These are phyloP conservation scores for Rhinoderma darwinii DNA, from an alignment of 2,113 vertebrate species.

Conservation along the genomic window DNA sequence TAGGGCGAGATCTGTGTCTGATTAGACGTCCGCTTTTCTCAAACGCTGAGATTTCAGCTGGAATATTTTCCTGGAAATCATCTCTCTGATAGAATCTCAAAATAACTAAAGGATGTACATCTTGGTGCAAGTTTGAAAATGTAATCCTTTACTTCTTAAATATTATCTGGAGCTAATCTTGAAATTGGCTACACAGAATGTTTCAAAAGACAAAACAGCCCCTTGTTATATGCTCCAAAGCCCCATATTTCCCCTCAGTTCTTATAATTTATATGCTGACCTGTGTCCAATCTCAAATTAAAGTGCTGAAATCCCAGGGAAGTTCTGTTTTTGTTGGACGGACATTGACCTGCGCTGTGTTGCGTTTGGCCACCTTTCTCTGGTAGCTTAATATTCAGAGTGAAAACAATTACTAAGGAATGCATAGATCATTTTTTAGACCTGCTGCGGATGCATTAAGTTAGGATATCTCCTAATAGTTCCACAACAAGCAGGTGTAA, in stretches of 20 bases:
- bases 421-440: background rate
- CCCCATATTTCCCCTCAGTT: background rate
- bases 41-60: background rate
- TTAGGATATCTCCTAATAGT: background rate
- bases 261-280: slow-evolving; percentile 8
- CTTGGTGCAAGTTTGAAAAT: background rate
- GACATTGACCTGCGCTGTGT: background rate
- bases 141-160: slow-evolving; percentile 12
- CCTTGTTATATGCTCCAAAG: background rate
- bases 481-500: background rate
- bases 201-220: background rate
- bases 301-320: background rate
- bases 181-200: slow-evolving; percentile 8
- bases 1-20: background rate
- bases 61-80: slow-evolving; percentile 25
- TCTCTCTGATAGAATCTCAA: slow-evolving; percentile 15
- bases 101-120: slow-evolving; percentile 24
- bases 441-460: background rate
- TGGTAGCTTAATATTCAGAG: slow-evolving; percentile 38
- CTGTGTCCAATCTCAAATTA: slow-evolving; percentile 26
- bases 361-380: background rate
- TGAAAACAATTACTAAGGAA: slow-evolving; percentile 47
- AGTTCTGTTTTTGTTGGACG: slow-evolving; percentile 35
- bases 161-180: slow-evolving; percentile 31
- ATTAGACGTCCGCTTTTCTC: background rate